A percentile compares a stretch with the other conserved stretches of the same genome.
phyloP scores from a whole-genome alignment of 2,113 vertebrate species.

The Aphelocoma coerulescens region DNA sequence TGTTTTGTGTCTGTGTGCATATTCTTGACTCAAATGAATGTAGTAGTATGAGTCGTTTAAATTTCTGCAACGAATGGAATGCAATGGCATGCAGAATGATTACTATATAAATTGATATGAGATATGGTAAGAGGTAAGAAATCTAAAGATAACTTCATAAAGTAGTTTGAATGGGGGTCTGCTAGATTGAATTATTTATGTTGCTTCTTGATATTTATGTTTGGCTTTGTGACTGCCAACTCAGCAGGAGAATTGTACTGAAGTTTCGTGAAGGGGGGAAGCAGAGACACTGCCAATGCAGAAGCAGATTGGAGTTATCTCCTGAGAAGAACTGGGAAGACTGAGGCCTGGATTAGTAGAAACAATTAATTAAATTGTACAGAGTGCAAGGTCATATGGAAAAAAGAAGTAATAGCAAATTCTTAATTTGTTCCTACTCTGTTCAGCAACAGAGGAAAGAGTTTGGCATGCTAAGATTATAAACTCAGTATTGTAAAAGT shows the following conservation, averaged over 20 bases:
- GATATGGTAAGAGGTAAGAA: neutral
- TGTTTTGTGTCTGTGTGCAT: neutral
- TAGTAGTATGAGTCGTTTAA: neutral
- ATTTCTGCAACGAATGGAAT: neutral
- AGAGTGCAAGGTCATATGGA: neutral
- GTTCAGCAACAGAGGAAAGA: neutral
- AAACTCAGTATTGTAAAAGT: neutral
- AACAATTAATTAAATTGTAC: neutral
- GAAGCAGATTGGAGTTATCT: neutral
- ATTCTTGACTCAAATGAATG: neutral
- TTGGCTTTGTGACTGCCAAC: neutral
- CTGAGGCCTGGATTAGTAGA: neutral
- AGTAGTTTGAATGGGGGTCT: accelerated
- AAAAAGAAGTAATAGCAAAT: neutral
- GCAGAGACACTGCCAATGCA: neutral
- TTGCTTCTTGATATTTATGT: neutral
- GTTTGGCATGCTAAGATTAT: neutral
- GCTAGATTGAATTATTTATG: neutral
- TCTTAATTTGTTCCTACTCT: neutral
- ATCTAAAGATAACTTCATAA: neutral
- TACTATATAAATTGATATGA: neutral
- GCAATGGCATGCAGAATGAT: neutral
- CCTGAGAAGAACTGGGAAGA: neutral
- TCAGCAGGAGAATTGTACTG: neutral
- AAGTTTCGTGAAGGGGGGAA: accelerated